Evolutionary conservation across 2,888 invertebrate genomes (phyloP).

Genomic region (Linyphia triangularis): DNA sequence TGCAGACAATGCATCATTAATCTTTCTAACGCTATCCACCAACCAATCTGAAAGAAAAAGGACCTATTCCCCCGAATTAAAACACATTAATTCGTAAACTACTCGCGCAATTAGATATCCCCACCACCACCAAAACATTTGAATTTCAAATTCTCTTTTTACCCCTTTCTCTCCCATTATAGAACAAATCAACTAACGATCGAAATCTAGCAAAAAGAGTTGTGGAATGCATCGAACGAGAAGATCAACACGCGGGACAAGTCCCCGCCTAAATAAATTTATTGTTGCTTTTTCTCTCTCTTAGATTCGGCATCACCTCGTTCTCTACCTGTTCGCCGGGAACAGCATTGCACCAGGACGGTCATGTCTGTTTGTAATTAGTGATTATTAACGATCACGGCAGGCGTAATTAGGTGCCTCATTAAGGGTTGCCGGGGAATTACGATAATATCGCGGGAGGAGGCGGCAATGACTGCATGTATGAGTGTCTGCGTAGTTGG

Average conservation of each 20-base stretch:
- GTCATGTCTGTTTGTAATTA: slow-evolving; percentile 75
- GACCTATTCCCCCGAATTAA: slow-evolving; percentile 5
- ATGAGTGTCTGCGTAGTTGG: slow-evolving; percentile 64
- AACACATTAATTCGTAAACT: slow-evolving; percentile 9
- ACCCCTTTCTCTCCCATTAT: background rate
- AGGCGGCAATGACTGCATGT: slow-evolving; percentile 72
- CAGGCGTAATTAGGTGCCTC: slow-evolving; percentile 75
- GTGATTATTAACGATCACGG: slow-evolving; percentile 75
- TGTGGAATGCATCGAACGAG: slow-evolving; percentile 34
- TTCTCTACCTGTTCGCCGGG: slow-evolving; percentile 55
- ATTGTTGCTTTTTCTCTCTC: slow-evolving; percentile 32
- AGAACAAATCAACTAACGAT: slow-evolving; percentile 46
- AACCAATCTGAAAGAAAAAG: slow-evolving; percentile 14
- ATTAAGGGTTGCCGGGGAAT: slow-evolving; percentile 75
- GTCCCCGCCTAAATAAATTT: slow-evolving; percentile 16
- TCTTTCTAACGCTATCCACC: background rate
- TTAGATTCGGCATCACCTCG: background rate
- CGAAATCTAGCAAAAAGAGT: slow-evolving; percentile 48
- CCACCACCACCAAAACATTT: slow-evolving; percentile 38
- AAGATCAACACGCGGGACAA: slow-evolving; percentile 34
- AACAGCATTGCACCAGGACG: slow-evolving; percentile 55
- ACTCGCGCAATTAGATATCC: background rate
- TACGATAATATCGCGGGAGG: slow-evolving; percentile 73
- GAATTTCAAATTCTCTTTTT: slow-evolving; percentile 51
- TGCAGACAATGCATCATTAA: background rate